These are phyloP conservation scores for Drosophila malerkotliana DNA, from an alignment of 1,140 invertebrate genomes.

Conservation along the genomic window DNA sequence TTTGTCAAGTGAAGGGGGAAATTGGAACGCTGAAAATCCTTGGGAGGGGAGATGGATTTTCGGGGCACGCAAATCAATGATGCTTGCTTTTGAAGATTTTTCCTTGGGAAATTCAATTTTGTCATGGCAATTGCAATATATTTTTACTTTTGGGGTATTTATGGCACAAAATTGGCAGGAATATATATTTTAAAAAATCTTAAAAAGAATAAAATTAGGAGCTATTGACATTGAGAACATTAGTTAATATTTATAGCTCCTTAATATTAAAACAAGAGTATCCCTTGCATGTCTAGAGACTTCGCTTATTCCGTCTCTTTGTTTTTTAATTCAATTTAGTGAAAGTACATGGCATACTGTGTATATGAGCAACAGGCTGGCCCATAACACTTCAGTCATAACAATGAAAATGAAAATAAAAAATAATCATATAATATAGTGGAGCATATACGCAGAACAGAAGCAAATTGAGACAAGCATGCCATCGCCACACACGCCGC, in stretches of 20 bases:
- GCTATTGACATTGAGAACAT: too few species aligned
- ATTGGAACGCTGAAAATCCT: background rate
- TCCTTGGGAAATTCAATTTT: conserved; percentile 63
- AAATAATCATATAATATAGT: conserved; percentile 76
- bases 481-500: conserved; percentile 10
- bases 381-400: conserved; percentile 68
- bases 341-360: conserved; percentile 8
- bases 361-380: conserved; percentile 63
- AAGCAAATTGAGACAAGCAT: conserved; percentile 63
- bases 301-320: conserved; percentile 1
- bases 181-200: background rate
- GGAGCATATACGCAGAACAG: conserved; percentile 61
- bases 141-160: background rate
- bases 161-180: background rate
- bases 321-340: conserved; percentile 74
- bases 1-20: conserved; percentile 12
- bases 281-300: background rate
- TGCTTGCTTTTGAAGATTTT: conserved; percentile 73
- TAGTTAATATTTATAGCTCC: background rate
- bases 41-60: background rate
- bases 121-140: conserved; percentile 35
- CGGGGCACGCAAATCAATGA: conserved; percentile 48
- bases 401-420: conserved; percentile 77
- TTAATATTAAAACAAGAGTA: background rate
- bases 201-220: background rate